Evolutionary conservation across 2,888 invertebrate genomes (phyloP), one percentile per base, ranked within the genome.

Genomic region (Diaphora mendica): DNA sequence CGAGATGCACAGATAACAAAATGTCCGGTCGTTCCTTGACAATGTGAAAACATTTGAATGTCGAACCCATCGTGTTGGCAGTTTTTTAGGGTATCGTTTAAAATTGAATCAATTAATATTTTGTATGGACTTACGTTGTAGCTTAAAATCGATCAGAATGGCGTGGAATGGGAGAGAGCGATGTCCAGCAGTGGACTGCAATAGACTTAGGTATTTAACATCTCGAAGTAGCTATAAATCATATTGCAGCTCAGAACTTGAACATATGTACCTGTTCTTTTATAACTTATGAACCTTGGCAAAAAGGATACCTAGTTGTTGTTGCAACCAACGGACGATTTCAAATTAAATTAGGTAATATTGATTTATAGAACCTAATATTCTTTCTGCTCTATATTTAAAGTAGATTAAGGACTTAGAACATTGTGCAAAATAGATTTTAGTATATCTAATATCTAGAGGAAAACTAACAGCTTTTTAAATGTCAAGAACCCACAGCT

Each of bases 1-100:
- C 84, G 88, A 91, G 88, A 88, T 88, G 86, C 87, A 84, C 77
- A 75, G 94, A 94, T 94, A 92, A 92, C 90, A 91, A 92, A 93
- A 92, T 92, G 92, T 92, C 92, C 91, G 90, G 86, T 86, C 85
- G 86, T 83, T 86, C 87, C 91, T 91, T 90, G 91, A 92, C 86
- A 86, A 88, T 80, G 89, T 87, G 90, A 90, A 90, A 86, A 86
- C 78, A 69, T 80, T 78, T 68, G 78, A 76, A 80, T 71, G 81
- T 78, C 62, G 76, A 77, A 81, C 64, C 68, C 75, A 77, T 71
- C 65, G 68, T 51, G 72, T 33, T 70, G 65, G 72, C 77, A 75
- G 69, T 73, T 77, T 77, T 75, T 83, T 83, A 71, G 85, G 82
- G 84, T 80, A 77, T 79, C 67, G 76, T 79, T 64, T 23, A 5